phyloP scores from a whole-genome alignment of 2,797 vertebrate species.

The Lutjanus campechanus region DNA sequence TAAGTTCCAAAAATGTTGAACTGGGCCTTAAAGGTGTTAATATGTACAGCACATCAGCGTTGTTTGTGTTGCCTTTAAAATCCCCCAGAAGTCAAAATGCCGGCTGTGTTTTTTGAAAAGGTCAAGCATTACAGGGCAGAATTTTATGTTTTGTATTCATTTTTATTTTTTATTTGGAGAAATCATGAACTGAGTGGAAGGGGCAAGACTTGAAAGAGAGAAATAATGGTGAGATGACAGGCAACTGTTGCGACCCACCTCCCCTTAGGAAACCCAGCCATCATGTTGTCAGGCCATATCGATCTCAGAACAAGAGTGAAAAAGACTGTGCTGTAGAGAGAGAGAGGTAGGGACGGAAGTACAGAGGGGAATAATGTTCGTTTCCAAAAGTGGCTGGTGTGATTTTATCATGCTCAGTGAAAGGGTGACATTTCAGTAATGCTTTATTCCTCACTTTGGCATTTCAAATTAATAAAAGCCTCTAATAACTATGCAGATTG shows the following conservation, averaged over 20 bases:
- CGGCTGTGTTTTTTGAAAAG: conserved; percentile 43
- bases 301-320: conserved; percentile 71
- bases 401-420: conserved; percentile 78
- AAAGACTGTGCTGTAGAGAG: conserved; percentile 44
- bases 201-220: conserved; percentile 53
- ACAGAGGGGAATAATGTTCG: conserved; percentile 52
- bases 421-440: conserved; percentile 82
- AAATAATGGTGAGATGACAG: conserved; percentile 67
- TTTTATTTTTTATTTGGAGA: conserved; percentile 21
- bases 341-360: conserved; percentile 38
- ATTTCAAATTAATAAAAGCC: conserved; percentile 84
- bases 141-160: conserved; percentile 12
- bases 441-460: conserved; percentile 80
- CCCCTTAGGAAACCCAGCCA: conserved; percentile 77
- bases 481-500: conserved; percentile 82
- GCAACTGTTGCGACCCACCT: conserved; percentile 70
- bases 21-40: neutral
- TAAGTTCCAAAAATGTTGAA: neutral
- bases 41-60: neutral
- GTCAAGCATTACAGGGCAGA: conserved; percentile 27
- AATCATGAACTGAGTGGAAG: conserved; percentile 36
- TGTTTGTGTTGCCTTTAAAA: conserved; percentile 11
- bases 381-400: conserved; percentile 67
- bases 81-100: conserved; percentile 23
- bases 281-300: conserved; percentile 79